phyloP scores from a whole-genome alignment of 1,140 invertebrate species.

The Galleria mellonella region DNA sequence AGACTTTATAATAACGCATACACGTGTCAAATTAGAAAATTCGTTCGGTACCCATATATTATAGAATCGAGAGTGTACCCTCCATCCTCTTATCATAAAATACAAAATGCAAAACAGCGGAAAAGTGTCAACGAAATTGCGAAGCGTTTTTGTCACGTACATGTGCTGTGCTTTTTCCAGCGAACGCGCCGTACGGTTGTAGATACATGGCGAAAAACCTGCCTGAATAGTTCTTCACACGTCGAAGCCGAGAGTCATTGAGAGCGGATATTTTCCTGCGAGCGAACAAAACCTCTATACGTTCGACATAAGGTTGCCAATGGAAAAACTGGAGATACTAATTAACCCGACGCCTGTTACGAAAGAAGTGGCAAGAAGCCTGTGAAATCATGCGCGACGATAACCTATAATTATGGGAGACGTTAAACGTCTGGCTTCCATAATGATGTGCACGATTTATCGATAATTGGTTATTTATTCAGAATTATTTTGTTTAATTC shows the following conservation, averaged over 20 bases:
- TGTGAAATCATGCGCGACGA: slow-evolving; percentile 28
- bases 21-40: no score
- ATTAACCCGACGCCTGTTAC: slow-evolving; percentile 14
- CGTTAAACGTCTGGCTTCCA: slow-evolving; percentile 18
- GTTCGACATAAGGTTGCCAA: slow-evolving; percentile 3
- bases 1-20: no score
- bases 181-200: no score
- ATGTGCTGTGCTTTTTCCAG: no score
- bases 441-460: slow-evolving; percentile 16
- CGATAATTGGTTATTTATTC: background rate
- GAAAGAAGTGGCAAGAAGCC: slow-evolving; percentile 20
- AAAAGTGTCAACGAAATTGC: no score
- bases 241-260: slow-evolving; percentile 15
- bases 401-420: slow-evolving; percentile 31
- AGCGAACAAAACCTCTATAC: slow-evolving; percentile 3
- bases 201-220: background rate
- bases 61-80: no score
- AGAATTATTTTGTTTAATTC: no score
- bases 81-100: no score
- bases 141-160: no score
- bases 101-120: no score
- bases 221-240: slow-evolving; percentile 22
- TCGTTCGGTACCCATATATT: no score
- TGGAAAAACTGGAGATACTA: slow-evolving; percentile 11
- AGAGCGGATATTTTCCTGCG: slow-evolving; percentile 3